Evolutionary conservation across 2,888 invertebrate genomes (phyloP).

Genomic region (Lamellibrachia satsuma): DNA sequence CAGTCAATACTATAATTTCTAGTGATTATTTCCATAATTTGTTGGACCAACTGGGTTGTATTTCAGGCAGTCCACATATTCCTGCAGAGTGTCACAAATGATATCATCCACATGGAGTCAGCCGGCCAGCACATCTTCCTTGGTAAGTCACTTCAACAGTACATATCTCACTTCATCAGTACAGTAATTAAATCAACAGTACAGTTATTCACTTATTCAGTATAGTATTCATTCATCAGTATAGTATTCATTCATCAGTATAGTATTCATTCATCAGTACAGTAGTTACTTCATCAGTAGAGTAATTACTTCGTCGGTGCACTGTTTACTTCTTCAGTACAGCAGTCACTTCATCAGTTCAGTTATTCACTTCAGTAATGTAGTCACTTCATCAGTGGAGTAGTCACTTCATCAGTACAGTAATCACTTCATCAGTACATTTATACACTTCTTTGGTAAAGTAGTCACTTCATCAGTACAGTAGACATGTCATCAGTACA

Average conservation of each 20-base stretch:
- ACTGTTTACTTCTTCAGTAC: background rate
- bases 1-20: background rate
- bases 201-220: background rate
- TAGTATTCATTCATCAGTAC: background rate
- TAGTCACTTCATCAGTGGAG: background rate
- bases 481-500: background rate
- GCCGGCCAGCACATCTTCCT: background rate
- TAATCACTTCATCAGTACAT: background rate
- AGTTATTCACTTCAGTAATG: background rate
- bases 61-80: background rate
- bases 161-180: background rate
- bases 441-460: background rate
- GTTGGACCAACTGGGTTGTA: background rate
- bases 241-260: background rate
- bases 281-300: background rate
- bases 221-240: background rate
- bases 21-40: background rate
- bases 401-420: background rate
- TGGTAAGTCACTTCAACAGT: background rate
- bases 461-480: slow-evolving; percentile 6
- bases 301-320: background rate
- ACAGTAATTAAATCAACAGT: background rate
- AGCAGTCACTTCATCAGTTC: background rate
- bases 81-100: slow-evolving; percentile 3
- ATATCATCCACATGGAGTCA: background rate